phyloP scores from a whole-genome alignment of 2,888 invertebrate genomes.

The Patella pellucida region DNA sequence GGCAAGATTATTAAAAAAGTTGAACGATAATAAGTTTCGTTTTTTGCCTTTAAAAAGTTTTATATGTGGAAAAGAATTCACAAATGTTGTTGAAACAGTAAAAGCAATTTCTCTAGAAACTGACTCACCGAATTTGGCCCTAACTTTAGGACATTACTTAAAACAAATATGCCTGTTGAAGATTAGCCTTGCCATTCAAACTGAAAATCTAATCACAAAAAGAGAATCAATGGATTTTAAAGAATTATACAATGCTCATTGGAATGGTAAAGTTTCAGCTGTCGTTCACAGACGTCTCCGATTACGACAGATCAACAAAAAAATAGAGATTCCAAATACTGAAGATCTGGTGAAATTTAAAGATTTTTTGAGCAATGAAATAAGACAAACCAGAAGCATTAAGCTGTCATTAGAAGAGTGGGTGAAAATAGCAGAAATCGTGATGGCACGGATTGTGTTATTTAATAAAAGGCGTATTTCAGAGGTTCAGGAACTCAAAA shows the following conservation, averaged over 20 bases:
- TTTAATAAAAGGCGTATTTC: not conserved
- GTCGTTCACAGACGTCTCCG: slow-evolving; percentile 22
- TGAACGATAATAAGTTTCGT: slow-evolving; percentile 3
- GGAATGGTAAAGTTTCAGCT: slow-evolving; percentile 25
- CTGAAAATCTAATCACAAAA: not conserved
- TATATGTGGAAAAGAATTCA: slow-evolving; percentile 15
- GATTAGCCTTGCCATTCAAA: slow-evolving; percentile 14
- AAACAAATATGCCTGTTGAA: slow-evolving; percentile 23
- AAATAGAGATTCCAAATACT: slow-evolving; percentile 22
- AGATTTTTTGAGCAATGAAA: slow-evolving; percentile 10
- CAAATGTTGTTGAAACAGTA: slow-evolving; percentile 21
- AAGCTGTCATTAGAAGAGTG: not conserved
- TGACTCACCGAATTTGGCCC: slow-evolving; percentile 23
- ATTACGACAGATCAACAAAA: slow-evolving; percentile 24
- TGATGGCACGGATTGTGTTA: not conserved
- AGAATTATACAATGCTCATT: slow-evolving; percentile 24
- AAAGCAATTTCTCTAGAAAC: slow-evolving; percentile 21
- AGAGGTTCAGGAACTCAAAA: not conserved
- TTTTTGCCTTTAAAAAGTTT: not conserved
- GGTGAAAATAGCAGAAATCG: not conserved
- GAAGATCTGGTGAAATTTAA: slow-evolving; percentile 21
- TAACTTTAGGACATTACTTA: slow-evolving; percentile 15
- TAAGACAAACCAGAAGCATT: not conserved
- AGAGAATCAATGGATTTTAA: slow-evolving; percentile 21
- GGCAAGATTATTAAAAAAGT: not conserved